These are phyloP conservation scores for Tetraodon nigroviridis DNA, from an alignment of 2,113 vertebrate genomes.

Conservation along the genomic window DNA sequence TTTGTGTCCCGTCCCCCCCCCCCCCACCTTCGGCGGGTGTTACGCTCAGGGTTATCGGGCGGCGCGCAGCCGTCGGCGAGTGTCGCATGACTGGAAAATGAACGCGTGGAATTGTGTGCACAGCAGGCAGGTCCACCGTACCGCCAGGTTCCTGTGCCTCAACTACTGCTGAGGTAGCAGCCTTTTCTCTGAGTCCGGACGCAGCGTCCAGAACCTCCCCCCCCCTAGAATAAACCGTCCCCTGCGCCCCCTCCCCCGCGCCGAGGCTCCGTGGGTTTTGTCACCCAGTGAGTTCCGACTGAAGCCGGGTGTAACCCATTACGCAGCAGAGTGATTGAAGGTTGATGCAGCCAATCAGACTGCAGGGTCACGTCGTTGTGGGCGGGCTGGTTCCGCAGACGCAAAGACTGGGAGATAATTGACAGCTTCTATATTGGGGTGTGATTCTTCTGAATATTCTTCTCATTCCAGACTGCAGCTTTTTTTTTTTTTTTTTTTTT, in stretches of 20 bases:
- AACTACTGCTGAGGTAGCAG: constrained; percentile 22
- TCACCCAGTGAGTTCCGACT: constrained; percentile 67
- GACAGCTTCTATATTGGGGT: constrained; percentile 1
- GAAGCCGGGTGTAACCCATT: constrained; percentile 73
- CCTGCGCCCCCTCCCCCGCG: constrained; percentile 2
- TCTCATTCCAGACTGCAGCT: too few species aligned
- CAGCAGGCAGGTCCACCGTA: background rate
- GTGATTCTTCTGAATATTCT: too few species aligned
- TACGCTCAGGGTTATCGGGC: constrained; percentile 52
- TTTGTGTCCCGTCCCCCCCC: too few species aligned
- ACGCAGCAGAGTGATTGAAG: constrained; percentile 54
- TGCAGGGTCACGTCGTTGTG: constrained; percentile 14
- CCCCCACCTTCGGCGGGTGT: constrained; percentile 61
- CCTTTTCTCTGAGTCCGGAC: background rate
- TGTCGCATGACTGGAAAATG: constrained; percentile 26
- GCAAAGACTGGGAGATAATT: constrained; percentile 46
- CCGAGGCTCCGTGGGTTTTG: constrained; percentile 41
- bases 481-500: too few species aligned
- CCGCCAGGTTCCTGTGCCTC: background rate
- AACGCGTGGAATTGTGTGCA: constrained; percentile 12
- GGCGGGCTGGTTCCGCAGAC: constrained; percentile 36
- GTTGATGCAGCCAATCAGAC: constrained; percentile 57
- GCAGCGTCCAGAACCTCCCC: background rate
- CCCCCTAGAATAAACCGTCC: background rate
- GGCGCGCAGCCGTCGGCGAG: constrained; percentile 23